These are phyloP conservation scores for Eumaeus atala DNA, from an alignment of 1,140 invertebrate genomes.

Conservation along the genomic window DNA sequence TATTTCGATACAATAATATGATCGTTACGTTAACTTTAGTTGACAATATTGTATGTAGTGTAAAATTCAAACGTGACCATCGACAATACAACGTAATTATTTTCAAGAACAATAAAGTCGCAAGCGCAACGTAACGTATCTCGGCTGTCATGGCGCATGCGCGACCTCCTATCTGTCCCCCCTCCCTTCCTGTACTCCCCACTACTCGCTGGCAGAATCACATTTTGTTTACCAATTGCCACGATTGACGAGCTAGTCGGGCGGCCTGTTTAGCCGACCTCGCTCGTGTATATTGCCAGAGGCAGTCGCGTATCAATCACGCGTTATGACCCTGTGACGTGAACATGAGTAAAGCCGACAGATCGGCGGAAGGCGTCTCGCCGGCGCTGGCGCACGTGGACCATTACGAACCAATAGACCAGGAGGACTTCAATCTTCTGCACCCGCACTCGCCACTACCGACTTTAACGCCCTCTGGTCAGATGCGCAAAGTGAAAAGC, in stretches of 20 bases:
- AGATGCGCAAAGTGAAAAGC: slow-evolving; percentile 68
- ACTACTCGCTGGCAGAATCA: slow-evolving; percentile 51
- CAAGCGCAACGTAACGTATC: slow-evolving; percentile 47
- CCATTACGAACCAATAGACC: slow-evolving; percentile 49
- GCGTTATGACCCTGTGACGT: slow-evolving; percentile 66
- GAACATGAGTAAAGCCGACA: slow-evolving; percentile 62
- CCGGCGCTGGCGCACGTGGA: slow-evolving; percentile 60
- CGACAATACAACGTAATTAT: neutral
- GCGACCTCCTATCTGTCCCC: slow-evolving; percentile 38
- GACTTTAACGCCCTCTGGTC: slow-evolving; percentile 59
- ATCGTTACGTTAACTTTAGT: neutral
- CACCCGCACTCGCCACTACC: slow-evolving; percentile 42
- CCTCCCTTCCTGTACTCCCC: slow-evolving; percentile 45
- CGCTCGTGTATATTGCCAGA: slow-evolving; percentile 54
- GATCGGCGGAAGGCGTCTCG: slow-evolving; percentile 52
- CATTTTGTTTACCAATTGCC: slow-evolving; percentile 69
- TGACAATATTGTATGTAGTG: neutral
- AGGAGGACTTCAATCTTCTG: slow-evolving; percentile 51
- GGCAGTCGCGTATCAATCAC: slow-evolving; percentile 55
- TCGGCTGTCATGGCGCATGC: slow-evolving; percentile 42
- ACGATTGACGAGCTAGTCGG: slow-evolving; percentile 60
- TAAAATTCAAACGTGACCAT: slow-evolving; percentile 1
- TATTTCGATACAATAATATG: no score
- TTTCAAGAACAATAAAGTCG: slow-evolving; percentile 21
- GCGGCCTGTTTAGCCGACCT: slow-evolving; percentile 52